Base-by-base conservation (phyloP, 2,113 vertebrate genomes). In the Hypomesus transpacificus region DNA sequence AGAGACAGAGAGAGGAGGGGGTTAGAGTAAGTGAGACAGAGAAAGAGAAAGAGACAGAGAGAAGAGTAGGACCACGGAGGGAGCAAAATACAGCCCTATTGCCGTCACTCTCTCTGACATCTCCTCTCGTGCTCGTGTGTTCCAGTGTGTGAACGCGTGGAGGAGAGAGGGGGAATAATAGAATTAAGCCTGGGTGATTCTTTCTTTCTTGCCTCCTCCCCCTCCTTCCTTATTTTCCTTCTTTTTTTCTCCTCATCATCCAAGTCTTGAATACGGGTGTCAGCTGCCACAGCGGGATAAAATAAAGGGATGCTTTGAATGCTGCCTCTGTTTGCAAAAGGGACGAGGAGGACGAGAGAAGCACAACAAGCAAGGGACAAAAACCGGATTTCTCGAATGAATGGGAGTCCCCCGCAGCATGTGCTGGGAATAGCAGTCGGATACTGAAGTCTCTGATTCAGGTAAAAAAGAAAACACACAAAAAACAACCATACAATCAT, bases 341-440 rank as follows among this genome's bases (percentile, higher is more conserved):
- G 80, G 75, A 85, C 82, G 73, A 80, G 80, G 88, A 87, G 84
- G 89, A 84, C 82, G 82, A 84, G 72, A 81, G 79, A 82, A 73
- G 61, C 66, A 85, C 88, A 81, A 75, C 76, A 69, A 84, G 69
- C 78, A 28, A 77, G 81, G 80, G 79, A 80, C 73, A 76, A 73
- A 84, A 71, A 76, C 80, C 70, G 87, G 83, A 87, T 87, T 87
- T 86, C 91, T 89, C 83, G 83, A 90, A 88, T 89, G 85, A 92
- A 89, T 92, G 90, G 89, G 87, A 90, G 86, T 87, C 85, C 81
- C 87, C 84, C 86, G 87, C 86, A 74, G 87, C 91, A 85, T 88
- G 84, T 81, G 76, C 90, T 93, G 92, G 93, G 91, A 92, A 87
- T 90, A 91, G 86, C 87, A 84, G 84, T 82, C 80, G 58, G 82